These are phyloP conservation scores for Telmatochromis brachygnathus DNA, from an alignment of 2,113 vertebrate species.

Conservation along the genomic window DNA sequence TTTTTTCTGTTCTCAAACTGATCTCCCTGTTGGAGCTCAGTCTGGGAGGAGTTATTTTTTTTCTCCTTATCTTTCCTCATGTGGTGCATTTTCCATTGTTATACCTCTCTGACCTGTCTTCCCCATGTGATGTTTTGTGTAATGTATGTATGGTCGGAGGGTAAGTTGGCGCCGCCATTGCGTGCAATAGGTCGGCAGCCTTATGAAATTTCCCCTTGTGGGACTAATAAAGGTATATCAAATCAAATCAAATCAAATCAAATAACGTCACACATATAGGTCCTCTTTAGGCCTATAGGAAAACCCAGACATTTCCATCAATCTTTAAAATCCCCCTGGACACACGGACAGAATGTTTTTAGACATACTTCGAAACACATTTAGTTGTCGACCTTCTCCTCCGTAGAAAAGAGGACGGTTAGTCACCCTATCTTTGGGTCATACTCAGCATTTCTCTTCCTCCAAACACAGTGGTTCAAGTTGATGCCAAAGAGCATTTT, in stretches of 20 bases:
- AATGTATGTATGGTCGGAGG: not conserved
- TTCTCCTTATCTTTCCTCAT: too few species aligned
- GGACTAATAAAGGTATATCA: not conserved
- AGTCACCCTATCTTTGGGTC: not conserved
- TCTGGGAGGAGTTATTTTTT: too few species aligned
- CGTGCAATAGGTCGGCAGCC: accelerated
- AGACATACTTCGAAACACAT: not conserved
- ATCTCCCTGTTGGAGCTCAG: too few species aligned
- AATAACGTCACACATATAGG: not conserved
- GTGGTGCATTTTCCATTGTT: too few species aligned
- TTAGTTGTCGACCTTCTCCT: not conserved
- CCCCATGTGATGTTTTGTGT: not conserved
- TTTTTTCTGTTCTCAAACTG: too few species aligned
- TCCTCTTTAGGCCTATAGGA: not conserved
- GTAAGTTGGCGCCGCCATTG: accelerated
- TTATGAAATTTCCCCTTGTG: not conserved
- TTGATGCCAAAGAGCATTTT: not conserved
- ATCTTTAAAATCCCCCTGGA: not conserved
- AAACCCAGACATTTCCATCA: not conserved
- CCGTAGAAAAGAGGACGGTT: not conserved
- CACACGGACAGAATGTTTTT: not conserved
- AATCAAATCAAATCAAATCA: not conserved
- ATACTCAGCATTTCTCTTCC: not conserved
- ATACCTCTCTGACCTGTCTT: too few species aligned
- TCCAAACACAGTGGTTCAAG: not conserved